Evolutionary conservation across 1,140 invertebrate genomes (phyloP).

Genomic region (Gonioctena quinquepunctata): DNA sequence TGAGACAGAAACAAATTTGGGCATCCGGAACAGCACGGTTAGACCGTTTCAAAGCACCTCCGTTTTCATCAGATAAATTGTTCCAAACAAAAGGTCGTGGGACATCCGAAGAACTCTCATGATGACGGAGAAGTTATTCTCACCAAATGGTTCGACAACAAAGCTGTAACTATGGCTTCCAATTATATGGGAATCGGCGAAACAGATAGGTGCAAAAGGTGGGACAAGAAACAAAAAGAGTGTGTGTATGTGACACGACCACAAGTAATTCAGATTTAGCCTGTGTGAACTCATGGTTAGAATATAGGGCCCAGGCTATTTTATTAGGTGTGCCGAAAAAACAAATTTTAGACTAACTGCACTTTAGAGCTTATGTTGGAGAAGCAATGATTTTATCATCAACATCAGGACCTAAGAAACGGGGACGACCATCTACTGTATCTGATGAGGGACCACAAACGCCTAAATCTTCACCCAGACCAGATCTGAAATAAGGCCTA

Average conservation of each 20-base stretch:
- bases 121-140: not conserved
- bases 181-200: slow-evolving; percentile 55
- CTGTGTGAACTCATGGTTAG: too few relatives aligned
- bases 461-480: too few relatives aligned
- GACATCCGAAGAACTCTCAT: not conserved
- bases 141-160: slow-evolving; percentile 52
- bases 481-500: too few relatives aligned
- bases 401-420: too few relatives aligned
- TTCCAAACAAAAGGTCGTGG: not conserved
- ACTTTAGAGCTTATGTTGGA: too few relatives aligned
- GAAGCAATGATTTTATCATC: too few relatives aligned
- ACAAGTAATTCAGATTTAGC: slow-evolving; percentile 50
- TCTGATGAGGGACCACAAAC: too few relatives aligned
- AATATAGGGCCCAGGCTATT: too few relatives aligned
- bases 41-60: slow-evolving; percentile 46
- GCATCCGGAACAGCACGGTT: slow-evolving; percentile 47
- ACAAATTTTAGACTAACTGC: too few relatives aligned
- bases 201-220: slow-evolving; percentile 24
- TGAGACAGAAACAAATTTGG: slow-evolving; percentile 48
- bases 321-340: too few relatives aligned
- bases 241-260: slow-evolving; percentile 48
- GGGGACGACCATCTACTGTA: too few relatives aligned
- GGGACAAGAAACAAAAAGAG: slow-evolving; percentile 50
- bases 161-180: slow-evolving; percentile 50
- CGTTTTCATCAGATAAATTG: not conserved